phyloP scores from a whole-genome alignment of 2,888 invertebrate genomes.

The Geophilus truncorum region DNA sequence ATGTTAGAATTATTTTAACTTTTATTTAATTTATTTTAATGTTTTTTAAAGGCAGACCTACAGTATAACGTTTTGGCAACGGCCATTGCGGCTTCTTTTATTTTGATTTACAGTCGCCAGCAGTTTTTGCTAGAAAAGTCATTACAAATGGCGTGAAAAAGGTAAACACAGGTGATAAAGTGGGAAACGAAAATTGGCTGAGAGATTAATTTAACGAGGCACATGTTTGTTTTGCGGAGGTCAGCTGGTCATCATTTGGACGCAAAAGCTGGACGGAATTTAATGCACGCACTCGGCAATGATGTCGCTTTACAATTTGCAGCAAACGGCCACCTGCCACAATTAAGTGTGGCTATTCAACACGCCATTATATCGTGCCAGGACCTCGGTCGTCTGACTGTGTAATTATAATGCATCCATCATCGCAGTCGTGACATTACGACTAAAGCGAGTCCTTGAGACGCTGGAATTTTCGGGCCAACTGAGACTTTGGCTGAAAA shows the following conservation, averaged over 20 bases:
- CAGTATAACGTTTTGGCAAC: no score
- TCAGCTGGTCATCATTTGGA: background rate
- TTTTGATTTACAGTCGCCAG: no score
- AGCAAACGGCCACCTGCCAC: background rate
- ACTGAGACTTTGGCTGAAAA: background rate
- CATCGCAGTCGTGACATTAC: background rate
- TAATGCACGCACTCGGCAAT: background rate
- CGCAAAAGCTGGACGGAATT: background rate
- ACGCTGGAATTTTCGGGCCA: background rate
- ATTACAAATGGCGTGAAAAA: no score
- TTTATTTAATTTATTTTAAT: no score
- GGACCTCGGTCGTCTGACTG: background rate
- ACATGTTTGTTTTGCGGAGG: background rate
- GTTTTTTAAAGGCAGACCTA: no score
- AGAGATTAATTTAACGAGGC: slow-evolving; percentile 2
- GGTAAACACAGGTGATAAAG: background rate
- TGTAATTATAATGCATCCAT: slow-evolving; percentile 7
- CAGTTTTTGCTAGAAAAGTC: no score
- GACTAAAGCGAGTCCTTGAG: background rate
- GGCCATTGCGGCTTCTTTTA: no score
- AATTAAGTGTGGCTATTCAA: slow-evolving; percentile 7
- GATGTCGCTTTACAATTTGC: slow-evolving; percentile 1
- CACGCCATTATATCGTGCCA: background rate
- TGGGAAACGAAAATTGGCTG: background rate
- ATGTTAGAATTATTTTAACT: no score